These are phyloP conservation scores for Dolichoris vasculosae DNA, from an alignment of 1,140 invertebrate genomes.

Conservation along the genomic window DNA sequence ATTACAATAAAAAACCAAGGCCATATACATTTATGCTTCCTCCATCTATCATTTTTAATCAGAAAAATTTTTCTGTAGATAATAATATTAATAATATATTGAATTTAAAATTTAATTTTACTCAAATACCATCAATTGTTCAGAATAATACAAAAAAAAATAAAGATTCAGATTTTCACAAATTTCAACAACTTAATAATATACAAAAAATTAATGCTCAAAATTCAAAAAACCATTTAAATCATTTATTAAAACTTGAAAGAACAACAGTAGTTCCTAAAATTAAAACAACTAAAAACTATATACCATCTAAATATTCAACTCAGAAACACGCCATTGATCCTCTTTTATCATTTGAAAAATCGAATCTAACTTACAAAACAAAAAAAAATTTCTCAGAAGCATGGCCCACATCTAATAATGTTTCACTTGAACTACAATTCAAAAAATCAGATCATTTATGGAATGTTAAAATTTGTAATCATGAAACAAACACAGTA, in stretches of 20 bases:
- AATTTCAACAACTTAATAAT: neutral
- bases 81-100: neutral
- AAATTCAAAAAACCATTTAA: neutral
- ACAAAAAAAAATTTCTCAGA: constrained; percentile 63
- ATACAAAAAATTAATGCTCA: neutral
- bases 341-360: constrained; percentile 73
- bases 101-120: neutral
- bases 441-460: neutral
- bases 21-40: neutral
- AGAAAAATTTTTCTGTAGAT: neutral
- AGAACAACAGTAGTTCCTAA: neutral
- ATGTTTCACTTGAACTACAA: neutral
- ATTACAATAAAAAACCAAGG: neutral
- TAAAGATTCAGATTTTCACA: neutral
- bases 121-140: neutral
- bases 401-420: neutral
- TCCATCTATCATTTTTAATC: neutral
- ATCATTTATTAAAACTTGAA: neutral
- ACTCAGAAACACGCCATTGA: constrained; percentile 59
- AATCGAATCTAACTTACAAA: constrained; percentile 79
- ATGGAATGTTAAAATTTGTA: neutral
- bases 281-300: neutral
- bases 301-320: constrained; percentile 32
- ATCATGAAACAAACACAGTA: neutral
- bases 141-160: neutral